A percentile compares a stretch with the other conserved stretches of the same genome.
These are phyloP conservation scores for Nomada ferruginata DNA, from an alignment of 2,888 invertebrate species.

Conservation along the genomic window DNA sequence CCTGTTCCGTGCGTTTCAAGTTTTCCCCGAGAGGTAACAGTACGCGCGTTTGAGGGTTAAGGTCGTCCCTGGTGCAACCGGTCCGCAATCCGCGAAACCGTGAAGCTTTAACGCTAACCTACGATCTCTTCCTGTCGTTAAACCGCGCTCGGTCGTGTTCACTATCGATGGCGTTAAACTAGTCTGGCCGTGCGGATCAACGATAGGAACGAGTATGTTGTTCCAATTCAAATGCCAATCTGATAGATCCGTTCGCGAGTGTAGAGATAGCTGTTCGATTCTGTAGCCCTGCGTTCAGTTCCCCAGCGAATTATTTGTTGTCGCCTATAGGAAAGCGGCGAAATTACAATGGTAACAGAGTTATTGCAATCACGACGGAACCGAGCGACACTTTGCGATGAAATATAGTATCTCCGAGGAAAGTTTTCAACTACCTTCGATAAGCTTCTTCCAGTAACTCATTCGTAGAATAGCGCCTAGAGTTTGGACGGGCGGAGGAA, in stretches of 20 bases:
- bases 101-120: constrained; percentile 37
- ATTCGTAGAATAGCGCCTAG: too few relatives aligned
- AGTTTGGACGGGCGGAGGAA: too few relatives aligned
- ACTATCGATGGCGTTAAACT: background rate
- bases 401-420: too few relatives aligned
- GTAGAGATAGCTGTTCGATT: background rate
- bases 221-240: constrained; percentile 18
- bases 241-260: background rate
- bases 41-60: constrained; percentile 72
- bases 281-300: too few relatives aligned
- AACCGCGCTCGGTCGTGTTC: constrained; percentile 35
- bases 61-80: constrained; percentile 63
- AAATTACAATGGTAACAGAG: too few relatives aligned
- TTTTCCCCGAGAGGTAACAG: constrained; percentile 69
- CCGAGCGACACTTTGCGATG: too few relatives aligned
- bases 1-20: constrained; percentile 70
- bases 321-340: too few relatives aligned
- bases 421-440: too few relatives aligned
- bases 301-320: too few relatives aligned
- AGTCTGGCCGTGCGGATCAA: constrained; percentile 5
- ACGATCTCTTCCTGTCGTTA: constrained; percentile 46
- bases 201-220: constrained; percentile 3
- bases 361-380: too few relatives aligned
- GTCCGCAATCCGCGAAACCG: constrained; percentile 57
- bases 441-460: too few relatives aligned